These are phyloP conservation scores for Nebria brevicollis DNA, from an alignment of 2,888 invertebrate genomes.

Conservation along the genomic window DNA sequence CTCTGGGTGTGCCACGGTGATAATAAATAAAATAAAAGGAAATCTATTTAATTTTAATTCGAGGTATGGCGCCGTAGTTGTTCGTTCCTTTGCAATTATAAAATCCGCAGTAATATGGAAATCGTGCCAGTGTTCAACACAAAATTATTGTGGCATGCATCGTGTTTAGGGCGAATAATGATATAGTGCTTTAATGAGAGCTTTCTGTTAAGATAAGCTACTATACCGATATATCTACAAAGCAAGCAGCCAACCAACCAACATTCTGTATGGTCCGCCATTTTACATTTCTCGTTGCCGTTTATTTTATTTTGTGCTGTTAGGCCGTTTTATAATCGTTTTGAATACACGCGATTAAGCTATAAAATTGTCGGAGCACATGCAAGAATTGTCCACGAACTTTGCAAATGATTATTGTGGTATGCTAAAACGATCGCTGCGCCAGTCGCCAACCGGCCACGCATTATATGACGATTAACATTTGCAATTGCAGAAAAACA, in stretches of 20 bases:
- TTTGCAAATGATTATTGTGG: conserved; percentile 12
- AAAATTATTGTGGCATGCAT: conserved; percentile 43
- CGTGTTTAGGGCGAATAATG: conserved; percentile 42
- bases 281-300: conserved; percentile 33
- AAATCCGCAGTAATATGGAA: conserved; percentile 44
- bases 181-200: conserved; percentile 40
- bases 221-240: conserved; percentile 21
- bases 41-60: conserved; percentile 44
- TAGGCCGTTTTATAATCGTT: conserved; percentile 35
- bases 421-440: not conserved
- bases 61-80: conserved; percentile 35
- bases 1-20: not conserved
- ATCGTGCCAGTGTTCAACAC: conserved; percentile 42
- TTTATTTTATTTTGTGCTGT: not conserved
- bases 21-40: not conserved
- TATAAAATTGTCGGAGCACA: conserved; percentile 36
- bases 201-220: conserved; percentile 33
- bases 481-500: not conserved
- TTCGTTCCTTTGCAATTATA: conserved; percentile 35
- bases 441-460: too few species aligned
- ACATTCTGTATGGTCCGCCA: conserved; percentile 22
- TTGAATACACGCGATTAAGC: conserved; percentile 43
- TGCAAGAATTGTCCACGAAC: conserved; percentile 30
- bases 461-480: not conserved
- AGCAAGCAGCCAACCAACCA: conserved; percentile 26